Percentiles rank a stretch among this genome's conserved stretches.
Evolutionary conservation across 2,888 invertebrate species (phyloP).

Genomic region (Eledone cirrhosa): DNA sequence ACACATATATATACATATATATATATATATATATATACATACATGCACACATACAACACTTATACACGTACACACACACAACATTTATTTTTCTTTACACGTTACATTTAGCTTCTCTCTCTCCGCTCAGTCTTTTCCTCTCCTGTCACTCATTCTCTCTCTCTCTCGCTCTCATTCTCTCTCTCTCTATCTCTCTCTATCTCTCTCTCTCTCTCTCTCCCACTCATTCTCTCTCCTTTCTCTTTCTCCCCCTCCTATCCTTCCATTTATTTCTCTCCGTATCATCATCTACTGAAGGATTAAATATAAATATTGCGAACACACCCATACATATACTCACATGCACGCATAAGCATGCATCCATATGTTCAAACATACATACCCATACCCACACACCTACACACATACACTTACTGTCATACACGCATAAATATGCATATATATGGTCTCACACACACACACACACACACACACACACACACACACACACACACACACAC

Average conservation of each 20-base stretch:
- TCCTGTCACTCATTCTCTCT: not conserved
- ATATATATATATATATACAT: not conserved
- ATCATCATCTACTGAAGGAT: not conserved
- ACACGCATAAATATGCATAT: no score
- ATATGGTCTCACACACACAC: not conserved
- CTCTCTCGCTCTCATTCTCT: not conserved
- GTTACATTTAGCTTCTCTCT: not conserved
- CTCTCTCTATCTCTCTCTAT: not conserved
- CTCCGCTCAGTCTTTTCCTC: not conserved
- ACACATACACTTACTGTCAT: no score
- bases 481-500: slow-evolving; percentile 5
- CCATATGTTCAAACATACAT: no score
- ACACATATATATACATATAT: not conserved
- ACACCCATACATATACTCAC: not conserved
- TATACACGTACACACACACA: not conserved
- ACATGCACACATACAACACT: not conserved
- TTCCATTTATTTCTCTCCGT: not conserved
- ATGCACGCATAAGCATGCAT: not conserved
- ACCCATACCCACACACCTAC: no score
- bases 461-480: not conserved
- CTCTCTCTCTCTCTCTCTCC: no score
- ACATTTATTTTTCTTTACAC: no score
- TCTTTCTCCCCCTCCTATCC: not conserved
- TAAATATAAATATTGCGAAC: not conserved
- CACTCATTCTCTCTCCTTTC: not conserved